Conservation (phyloP, 2,113 vertebrate genomes). For the Nerophis ophidion region DNA sequence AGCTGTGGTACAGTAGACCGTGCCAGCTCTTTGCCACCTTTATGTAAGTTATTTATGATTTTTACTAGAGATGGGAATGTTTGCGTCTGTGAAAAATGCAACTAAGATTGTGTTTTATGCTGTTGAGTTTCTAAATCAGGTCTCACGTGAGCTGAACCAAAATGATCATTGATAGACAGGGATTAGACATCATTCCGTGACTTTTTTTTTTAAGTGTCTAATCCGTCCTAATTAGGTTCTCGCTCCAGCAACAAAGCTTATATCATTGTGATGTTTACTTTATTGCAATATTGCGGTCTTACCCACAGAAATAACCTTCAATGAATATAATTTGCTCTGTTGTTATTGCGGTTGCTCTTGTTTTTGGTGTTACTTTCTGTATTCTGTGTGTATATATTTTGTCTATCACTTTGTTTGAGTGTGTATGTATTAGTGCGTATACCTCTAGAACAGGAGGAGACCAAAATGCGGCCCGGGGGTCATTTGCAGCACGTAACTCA, state of each 20-base stretch:
- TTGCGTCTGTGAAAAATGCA: constrained; percentile 7
- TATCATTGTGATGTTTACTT: constrained; percentile 42
- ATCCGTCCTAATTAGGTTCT: constrained; percentile 41
- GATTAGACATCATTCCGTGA: constrained; percentile 29
- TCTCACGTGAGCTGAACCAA: constrained; percentile 25
- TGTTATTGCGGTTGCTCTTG: constrained; percentile 44
- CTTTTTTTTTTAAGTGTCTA: constrained; percentile 47
- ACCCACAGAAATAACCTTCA: constrained; percentile 36
- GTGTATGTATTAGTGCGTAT: too few species aligned
- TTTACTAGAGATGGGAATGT: neutral
- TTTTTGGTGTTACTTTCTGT: constrained; percentile 48
- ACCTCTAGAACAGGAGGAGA: too few species aligned
- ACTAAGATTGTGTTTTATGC: neutral
- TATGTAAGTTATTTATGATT: constrained; percentile 13
- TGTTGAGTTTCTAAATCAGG: constrained; percentile 10
- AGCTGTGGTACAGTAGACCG: constrained; percentile 14
- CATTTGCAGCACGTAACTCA: too few species aligned
- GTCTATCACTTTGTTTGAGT: neutral
- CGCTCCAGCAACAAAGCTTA: constrained; percentile 24
- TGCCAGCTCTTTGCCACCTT: constrained; percentile 21
- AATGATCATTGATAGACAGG: constrained; percentile 26
- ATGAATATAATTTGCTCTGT: constrained; percentile 38
- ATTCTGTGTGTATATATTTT: constrained; percentile 3
- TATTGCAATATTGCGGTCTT: constrained; percentile 44
- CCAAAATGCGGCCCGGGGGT: too few species aligned